Evolutionary conservation across 2,797 vertebrate species (phyloP).

Genomic region (Neomorphus geoffroyi): DNA sequence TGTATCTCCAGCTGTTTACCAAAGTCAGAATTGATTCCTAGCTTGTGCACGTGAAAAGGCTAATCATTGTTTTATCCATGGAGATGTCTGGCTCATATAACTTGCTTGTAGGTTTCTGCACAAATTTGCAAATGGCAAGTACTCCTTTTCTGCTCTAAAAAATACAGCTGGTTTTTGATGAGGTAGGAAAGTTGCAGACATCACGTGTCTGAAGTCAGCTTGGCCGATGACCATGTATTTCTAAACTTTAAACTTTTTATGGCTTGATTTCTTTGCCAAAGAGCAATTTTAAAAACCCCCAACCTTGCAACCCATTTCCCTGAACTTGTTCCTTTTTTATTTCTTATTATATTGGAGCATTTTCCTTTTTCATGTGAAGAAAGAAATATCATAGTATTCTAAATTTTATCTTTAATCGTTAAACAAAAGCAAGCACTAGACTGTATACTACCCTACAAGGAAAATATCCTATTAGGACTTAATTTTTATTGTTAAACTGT

Average conservation of each 20-base stretch:
- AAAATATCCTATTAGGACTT: background rate
- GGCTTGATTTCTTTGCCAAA: background rate
- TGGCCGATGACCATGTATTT: background rate
- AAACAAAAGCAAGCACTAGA: background rate
- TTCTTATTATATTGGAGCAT: background rate
- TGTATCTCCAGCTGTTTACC: background rate
- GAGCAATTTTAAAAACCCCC: background rate
- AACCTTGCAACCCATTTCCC: background rate
- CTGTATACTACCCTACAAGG: background rate
- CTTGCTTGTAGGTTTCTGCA: background rate
- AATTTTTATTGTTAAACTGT: background rate
- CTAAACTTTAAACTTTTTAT: background rate
- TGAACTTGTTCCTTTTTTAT: background rate
- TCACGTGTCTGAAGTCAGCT: background rate
- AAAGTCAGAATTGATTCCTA: background rate
- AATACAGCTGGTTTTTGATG: background rate
- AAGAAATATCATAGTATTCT: background rate
- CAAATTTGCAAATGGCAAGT: background rate
- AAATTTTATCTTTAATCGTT: background rate
- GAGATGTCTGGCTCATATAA: background rate
- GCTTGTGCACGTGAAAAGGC: background rate
- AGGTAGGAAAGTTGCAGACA: background rate
- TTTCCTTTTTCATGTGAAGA: background rate
- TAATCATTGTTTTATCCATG: background rate
- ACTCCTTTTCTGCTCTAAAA: background rate